Conservation (phyloP, 2,888 invertebrate genomes). For the Dasypolia templi region DNA sequence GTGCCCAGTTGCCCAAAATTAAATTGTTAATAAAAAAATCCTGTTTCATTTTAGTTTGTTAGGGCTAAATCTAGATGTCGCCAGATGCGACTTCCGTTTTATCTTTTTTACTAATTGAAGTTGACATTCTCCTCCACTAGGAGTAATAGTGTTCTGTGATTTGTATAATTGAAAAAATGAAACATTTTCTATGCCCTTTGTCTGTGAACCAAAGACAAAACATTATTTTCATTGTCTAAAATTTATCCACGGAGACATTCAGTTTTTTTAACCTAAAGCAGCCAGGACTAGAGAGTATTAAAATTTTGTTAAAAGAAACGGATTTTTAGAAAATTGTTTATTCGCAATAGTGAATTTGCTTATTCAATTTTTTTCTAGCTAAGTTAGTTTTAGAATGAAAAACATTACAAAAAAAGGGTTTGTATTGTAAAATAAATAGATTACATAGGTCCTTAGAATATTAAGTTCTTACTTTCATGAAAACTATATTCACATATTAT, state of each 20-base stretch:
- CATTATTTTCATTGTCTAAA: background rate
- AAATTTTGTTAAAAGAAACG: background rate
- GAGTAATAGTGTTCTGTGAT: no score
- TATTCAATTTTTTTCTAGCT: constrained; percentile 3
- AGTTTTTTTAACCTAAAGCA: background rate
- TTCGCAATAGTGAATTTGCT: background rate
- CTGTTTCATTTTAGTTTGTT: no score
- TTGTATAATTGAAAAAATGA: background rate
- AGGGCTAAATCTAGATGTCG: no score
- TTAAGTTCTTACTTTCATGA: background rate
- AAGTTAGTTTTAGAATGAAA: background rate
- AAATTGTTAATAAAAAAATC: no score
- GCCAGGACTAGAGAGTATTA: background rate
- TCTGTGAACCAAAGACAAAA: background rate
- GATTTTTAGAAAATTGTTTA: constrained; percentile 1
- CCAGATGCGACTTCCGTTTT: no score
- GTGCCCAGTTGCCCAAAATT: no score
- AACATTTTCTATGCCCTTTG: no score
- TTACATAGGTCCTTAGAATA: background rate
- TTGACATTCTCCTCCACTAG: no score
- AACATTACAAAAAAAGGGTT: background rate
- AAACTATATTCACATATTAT: no score
- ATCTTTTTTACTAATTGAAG: no score
- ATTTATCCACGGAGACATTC: background rate
- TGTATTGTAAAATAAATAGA: background rate